These are phyloP conservation scores for Microcebus ravelobensis DNA, from an alignment of 2,113 vertebrate genomes.

Conservation along the genomic window DNA sequence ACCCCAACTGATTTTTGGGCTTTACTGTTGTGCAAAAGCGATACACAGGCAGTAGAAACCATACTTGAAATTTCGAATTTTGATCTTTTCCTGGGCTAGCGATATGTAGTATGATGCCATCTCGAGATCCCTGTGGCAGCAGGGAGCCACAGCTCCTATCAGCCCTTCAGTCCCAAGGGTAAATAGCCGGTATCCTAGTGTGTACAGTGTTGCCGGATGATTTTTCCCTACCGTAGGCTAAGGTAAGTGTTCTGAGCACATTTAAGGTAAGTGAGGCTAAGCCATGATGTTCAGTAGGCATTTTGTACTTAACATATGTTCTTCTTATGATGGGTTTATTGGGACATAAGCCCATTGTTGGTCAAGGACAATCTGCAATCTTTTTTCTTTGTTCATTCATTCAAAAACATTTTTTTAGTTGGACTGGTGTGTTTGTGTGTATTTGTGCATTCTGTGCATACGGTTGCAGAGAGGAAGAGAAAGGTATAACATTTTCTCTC, in stretches of 20 bases:
- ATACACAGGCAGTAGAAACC: not conserved
- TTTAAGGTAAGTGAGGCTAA: not conserved
- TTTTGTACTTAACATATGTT: not conserved
- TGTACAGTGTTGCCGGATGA: not conserved
- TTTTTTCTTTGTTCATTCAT: not conserved
- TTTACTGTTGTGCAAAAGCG: not conserved
- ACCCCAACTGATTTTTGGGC: not conserved
- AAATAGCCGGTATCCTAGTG: not conserved
- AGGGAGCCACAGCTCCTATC: not conserved
- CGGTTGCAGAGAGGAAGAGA: not conserved
- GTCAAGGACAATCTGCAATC: not conserved
- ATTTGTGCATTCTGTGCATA: not conserved
- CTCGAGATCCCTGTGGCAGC: not conserved
- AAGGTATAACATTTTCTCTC: not conserved
- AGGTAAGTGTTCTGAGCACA: not conserved
- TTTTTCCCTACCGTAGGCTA: not conserved
- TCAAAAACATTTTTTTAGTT: not conserved
- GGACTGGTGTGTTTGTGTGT: not conserved
- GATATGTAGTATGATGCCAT: not conserved
- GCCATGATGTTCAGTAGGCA: not conserved
- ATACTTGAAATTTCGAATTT: not conserved
- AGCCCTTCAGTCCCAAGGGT: not conserved
- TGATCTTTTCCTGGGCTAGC: not conserved
- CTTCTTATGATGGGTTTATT: not conserved
- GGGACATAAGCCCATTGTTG: not conserved